Evolutionary conservation across 2,888 invertebrate species (phyloP), one percentile per base, ranked within the genome.

Genomic region (Monoplex corrugatus): DNA sequence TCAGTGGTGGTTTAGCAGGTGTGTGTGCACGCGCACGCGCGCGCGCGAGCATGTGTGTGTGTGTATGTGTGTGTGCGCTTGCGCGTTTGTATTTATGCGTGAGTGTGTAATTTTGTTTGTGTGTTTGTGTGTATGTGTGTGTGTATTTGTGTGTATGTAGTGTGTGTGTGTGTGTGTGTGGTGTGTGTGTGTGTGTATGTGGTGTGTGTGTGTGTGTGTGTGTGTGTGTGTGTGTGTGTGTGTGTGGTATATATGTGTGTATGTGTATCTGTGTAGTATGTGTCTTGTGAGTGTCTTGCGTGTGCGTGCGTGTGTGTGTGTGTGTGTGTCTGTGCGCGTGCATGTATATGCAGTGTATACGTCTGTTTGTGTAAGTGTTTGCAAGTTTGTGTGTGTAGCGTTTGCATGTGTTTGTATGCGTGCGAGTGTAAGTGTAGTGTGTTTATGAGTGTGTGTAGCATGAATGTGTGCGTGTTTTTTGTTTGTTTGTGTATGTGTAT

Each of bases 1-100:
- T 96, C 23, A 95, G 96, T 63, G 97, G 97, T 38, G n/a, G 95
- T 6, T 95, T 96, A 90, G 95, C 97, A 89, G 96, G 96, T 96
- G 91, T 90, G 50, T 50, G 8, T 50, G 50, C n/a, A n/a, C n/a
- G n/a, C n/a, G n/a, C n/a, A n/a, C n/a, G n/a, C n/a, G n/a, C n/a
- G n/a, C n/a, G n/a, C n/a, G n/a, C n/a, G n/a, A 40, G 8, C 28
- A 0, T 16, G 19, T 16, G 28, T 23, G 63, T 63, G 63, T 63
- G 63, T 63, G 63, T 13, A n/a, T 63, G 63, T 23, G 16, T 63
- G 16, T 23, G 63, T 13, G 63, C n/a, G 63, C 0, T 23, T 13
- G 28, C n/a, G 63, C 0, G 63, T 63, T 23, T 13, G 63, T 3
- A 50, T 50, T 50, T 23, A n/a, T n/a, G n/a, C n/a, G n/a, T 50